These are phyloP conservation scores for Globodera ellingtonae DNA, from an alignment of 1,140 invertebrate genomes.

Conservation along the genomic window DNA sequence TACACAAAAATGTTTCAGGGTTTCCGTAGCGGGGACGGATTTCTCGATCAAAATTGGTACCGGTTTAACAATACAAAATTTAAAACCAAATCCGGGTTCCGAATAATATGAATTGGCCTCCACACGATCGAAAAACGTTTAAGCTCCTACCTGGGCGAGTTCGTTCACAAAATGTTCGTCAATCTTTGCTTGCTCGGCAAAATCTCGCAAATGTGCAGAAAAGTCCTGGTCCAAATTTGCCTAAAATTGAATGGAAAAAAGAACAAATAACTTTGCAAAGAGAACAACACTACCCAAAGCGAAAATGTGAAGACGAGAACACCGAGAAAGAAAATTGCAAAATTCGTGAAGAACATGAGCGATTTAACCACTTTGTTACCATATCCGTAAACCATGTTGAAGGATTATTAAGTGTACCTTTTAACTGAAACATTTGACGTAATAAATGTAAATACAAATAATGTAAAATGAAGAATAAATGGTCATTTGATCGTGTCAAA, in stretches of 20 bases:
- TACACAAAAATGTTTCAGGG: too few species aligned
- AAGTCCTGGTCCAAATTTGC: slow-evolving; percentile 60
- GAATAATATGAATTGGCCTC: background rate
- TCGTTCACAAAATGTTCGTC: slow-evolving; percentile 42
- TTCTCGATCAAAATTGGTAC: background rate
- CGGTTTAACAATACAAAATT: too few species aligned
- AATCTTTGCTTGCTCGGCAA: slow-evolving; percentile 42
- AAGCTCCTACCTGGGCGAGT: slow-evolving; percentile 40
- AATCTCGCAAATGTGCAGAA: slow-evolving; percentile 46
- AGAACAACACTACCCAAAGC: slow-evolving; percentile 46
- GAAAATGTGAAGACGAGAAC: slow-evolving; percentile 60
- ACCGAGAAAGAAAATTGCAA: slow-evolving; percentile 60
- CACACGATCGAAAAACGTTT: background rate
- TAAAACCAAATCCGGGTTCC: too few species aligned
- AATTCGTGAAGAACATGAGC: slow-evolving; percentile 55
- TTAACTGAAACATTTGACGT: too few species aligned
- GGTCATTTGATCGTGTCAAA: too few species aligned
- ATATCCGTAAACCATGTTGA: slow-evolving; percentile 53
- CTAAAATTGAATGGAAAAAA: slow-evolving; percentile 20
- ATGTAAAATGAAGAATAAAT: too few species aligned
- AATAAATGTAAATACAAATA: too few species aligned
- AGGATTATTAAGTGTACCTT: too few species aligned
- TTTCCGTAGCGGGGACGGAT: too few species aligned
- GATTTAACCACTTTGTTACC: slow-evolving; percentile 60
- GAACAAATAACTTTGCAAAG: background rate